Percentiles rank a stretch among this genome's conserved stretches.
These are phyloP conservation scores for Eptatretus burgeri DNA, from an alignment of 2,113 vertebrate species.

Conservation along the genomic window DNA sequence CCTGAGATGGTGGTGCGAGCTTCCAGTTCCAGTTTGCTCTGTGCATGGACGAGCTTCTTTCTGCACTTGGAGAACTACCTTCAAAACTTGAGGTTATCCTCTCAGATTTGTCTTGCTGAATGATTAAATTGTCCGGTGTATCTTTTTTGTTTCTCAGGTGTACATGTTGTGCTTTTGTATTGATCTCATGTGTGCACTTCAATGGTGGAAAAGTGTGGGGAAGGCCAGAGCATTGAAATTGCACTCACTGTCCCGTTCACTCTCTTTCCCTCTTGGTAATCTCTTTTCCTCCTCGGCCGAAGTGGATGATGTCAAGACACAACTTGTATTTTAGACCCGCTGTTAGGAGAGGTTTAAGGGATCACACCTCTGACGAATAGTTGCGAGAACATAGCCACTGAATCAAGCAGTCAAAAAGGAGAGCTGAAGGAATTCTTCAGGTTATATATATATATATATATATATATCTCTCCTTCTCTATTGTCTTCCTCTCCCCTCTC, in stretches of 20 bases:
- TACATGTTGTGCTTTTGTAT: not conserved
- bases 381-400: not conserved
- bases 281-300: not conserved
- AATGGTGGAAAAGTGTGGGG: not conserved
- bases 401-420: not conserved
- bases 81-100: no score
- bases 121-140: not conserved
- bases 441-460: no score
- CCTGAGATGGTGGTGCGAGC: no score
- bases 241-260: not conserved
- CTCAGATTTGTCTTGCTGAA: no score
- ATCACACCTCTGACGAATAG: not conserved
- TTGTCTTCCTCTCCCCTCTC: no score
- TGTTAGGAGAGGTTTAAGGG: not conserved
- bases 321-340: not conserved
- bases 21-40: no score
- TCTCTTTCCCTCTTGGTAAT: not conserved
- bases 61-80: no score
- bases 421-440: not conserved
- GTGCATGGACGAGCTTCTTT: no score
- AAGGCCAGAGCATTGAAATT: not conserved
- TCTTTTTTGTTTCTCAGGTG: not conserved
- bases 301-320: not conserved
- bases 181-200: not conserved
- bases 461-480: no score